A percentile compares a stretch with the other conserved stretches of the same genome.
Evolutionary conservation across 1,140 invertebrate genomes (phyloP).

Genomic region (Portunus trituberculatus): DNA sequence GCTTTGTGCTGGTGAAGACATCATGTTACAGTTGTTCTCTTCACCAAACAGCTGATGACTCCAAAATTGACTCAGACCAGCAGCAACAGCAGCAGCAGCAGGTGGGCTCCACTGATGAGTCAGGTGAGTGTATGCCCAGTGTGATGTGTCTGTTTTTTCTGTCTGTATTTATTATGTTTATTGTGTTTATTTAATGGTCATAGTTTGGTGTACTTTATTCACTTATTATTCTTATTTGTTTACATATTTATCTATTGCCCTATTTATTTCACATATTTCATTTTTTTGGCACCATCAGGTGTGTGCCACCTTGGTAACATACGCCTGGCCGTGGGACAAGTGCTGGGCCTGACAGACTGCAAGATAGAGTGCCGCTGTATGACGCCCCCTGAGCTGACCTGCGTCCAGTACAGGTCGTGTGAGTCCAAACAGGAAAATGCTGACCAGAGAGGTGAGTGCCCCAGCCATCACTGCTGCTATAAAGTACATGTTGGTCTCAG

Average conservation of each 20-base stretch:
- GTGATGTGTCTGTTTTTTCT: background rate
- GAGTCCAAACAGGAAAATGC: background rate
- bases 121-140: background rate
- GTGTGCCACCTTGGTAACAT: slow-evolving; percentile 33
- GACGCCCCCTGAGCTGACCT: slow-evolving; percentile 55
- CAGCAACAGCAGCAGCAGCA: background rate
- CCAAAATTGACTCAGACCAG: background rate
- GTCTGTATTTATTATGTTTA: too few relatives aligned
- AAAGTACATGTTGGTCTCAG: too few relatives aligned
- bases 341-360: slow-evolving; percentile 38
- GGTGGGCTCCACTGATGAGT: background rate
- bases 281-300: background rate
- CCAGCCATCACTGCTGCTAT: too few relatives aligned
- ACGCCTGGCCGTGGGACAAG: background rate
- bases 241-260: too few relatives aligned
- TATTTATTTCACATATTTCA: too few relatives aligned
- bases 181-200: too few relatives aligned
- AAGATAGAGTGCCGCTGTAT: slow-evolving; percentile 45
- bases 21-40: too few relatives aligned
- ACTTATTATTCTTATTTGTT: too few relatives aligned
- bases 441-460: background rate
- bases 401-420: slow-evolving; percentile 57
- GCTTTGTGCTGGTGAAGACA: too few relatives aligned
- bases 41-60: background rate
- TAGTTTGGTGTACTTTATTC: too few relatives aligned